Evolutionary conservation across 1,140 invertebrate genomes (phyloP).

Genomic region (Anoplolepis gracilipes): DNA sequence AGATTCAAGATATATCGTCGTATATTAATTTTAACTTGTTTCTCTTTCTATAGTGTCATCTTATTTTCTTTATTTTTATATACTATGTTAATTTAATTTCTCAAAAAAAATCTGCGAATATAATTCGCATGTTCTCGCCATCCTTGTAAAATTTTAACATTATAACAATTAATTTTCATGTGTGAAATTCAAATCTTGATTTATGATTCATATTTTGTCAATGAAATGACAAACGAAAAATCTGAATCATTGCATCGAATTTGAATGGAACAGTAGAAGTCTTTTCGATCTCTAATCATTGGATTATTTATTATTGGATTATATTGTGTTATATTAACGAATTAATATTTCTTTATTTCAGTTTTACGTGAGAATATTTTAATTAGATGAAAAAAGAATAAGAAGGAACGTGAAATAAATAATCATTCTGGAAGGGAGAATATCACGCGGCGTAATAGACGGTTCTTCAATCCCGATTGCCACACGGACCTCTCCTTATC

Average conservation of each 20-base stretch:
- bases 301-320: not conserved
- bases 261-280: not conserved
- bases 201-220: not conserved
- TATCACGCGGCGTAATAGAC: constrained; percentile 50
- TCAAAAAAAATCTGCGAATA: not conserved
- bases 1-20: not conserved
- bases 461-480: constrained; percentile 39
- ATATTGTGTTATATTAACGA: not conserved
- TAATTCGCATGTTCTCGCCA: not conserved
- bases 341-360: constrained; percentile 7
- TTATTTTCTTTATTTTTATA: not conserved
- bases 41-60: not conserved
- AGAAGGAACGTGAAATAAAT: not conserved
- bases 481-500: constrained; percentile 45
- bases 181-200: not conserved
- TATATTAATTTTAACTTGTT: not conserved
- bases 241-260: too few species aligned
- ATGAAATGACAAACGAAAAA: not conserved
- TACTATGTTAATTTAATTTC: not conserved
- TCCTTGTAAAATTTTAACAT: not conserved
- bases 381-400: not conserved
- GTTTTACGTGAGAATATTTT: not conserved
- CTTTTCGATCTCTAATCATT: not conserved
- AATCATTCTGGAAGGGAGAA: constrained; percentile 51
- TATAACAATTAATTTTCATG: not conserved